Evolutionary conservation across 2,797 vertebrate species (phyloP), one percentile per base, ranked within the genome.

Genomic region (Furcifer pardalis): DNA sequence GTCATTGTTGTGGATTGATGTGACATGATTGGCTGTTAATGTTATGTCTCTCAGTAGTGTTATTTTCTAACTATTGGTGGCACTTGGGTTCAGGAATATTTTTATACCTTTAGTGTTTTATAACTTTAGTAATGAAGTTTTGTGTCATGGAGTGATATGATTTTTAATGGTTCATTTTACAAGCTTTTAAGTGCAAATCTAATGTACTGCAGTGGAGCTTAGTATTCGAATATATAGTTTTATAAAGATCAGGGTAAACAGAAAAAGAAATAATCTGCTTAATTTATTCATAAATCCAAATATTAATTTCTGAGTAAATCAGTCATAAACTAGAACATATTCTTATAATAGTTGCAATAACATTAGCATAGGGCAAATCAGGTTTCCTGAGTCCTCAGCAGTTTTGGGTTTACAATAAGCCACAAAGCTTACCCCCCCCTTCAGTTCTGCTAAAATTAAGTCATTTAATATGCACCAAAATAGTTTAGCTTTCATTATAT

Each of bases 241-340:
- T 89, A 90, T 89, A 90, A 89, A 81, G 79, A 84, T 87, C 83
- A 88, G 87, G 89, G 91, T 88, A 88, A 88, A 86, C 77, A 90
- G n/a, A 68, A 91, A 86, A 75, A 89, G 75, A 83, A 91, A 88
- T 76, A 83, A 87, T 92, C 89, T 92, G 90, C 76, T 94, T 90
- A 91, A 88, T 90, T 82, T 90, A 77, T 91, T 91, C 89, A 81
- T 91, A 92, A 93, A 94, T 25, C n/a, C 10, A 90, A 89, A 84
- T 90, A 94, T 90, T 92, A 91, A 92, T 94, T 93, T 92, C 88
- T 91, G 89, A 83, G 78, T 86, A 91, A 91, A 89, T 84, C 82
- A 75, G 60, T 84, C 86, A 65, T 83, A 92, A 94, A 87, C 76
- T 44, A 89, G 83, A 90, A 88, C 81, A 71, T 85, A 91, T 68